Evolutionary conservation across 1,140 invertebrate species (phyloP).

Genomic region (Trissolcus basalis): DNA sequence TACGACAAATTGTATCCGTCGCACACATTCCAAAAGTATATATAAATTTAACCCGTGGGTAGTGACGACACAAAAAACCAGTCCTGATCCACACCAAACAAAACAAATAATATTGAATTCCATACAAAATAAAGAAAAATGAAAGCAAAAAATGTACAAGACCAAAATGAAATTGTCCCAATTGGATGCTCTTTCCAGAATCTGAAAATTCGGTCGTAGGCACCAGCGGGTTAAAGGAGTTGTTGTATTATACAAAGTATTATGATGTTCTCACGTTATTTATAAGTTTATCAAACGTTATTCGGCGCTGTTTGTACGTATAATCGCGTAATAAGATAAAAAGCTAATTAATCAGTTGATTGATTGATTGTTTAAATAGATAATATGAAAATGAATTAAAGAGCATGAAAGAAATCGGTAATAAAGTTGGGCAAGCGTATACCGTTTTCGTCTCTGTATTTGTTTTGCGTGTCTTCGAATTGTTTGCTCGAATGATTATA

Average conservation of each 20-base stretch:
- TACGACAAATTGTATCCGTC: constrained; percentile 55
- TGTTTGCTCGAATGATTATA: constrained; percentile 51
- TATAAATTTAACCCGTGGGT: constrained; percentile 54
- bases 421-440: constrained; percentile 17
- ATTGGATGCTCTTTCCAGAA: constrained; percentile 12
- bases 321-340: constrained; percentile 32
- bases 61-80: constrained; percentile 21
- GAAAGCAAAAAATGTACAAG: constrained; percentile 16
- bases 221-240: constrained; percentile 46
- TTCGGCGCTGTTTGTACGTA: constrained; percentile 42
- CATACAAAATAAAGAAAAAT: not conserved
- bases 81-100: not conserved
- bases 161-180: too few species aligned
- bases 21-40: constrained; percentile 50
- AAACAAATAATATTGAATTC: too few species aligned
- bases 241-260: constrained; percentile 58
- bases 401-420: too few species aligned
- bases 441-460: constrained; percentile 32
- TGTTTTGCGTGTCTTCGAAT: constrained; percentile 40
- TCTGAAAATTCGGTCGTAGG: constrained; percentile 14
- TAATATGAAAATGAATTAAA: too few species aligned
- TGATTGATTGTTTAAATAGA: constrained; percentile 3
- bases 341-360: constrained; percentile 25
- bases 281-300: constrained; percentile 58
- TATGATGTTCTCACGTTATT: constrained; percentile 58